Evolutionary conservation across 2,113 vertebrate species (phyloP), one percentile per base, ranked within the genome.

Genomic region (Bucco capensis): DNA sequence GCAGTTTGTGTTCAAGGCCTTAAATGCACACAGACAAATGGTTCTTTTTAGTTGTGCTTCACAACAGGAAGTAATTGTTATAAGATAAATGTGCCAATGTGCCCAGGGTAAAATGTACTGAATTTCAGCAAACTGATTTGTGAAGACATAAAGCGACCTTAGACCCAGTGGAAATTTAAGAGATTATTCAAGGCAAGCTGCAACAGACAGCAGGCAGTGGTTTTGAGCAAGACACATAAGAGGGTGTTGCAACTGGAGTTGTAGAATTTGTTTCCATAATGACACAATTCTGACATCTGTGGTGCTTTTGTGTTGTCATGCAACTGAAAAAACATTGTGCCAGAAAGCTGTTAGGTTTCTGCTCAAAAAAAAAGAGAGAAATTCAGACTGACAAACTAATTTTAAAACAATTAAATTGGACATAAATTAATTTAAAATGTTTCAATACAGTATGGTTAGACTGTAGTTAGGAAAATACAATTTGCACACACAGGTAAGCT

Each of bases 111-210:
- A 95, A 88, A 90, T 4, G 5, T 53, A 67, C 51, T 40, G 79
- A 80, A 81, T 85, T 64, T 88, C 67, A 83, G 46, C 47, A 93
- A 92, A 82, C 49, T 94, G 90, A 95, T 95, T 90, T 95, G 88
- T 88, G 89, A 89, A 93, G 74, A 96, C 86, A 89, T 85, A 95
- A 92, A 92, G 71, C 40, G 73, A 77, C 71, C 51, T 91, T 49
- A 60, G 66, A 62, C 25, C 7, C 60, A 80, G 49, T 60, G 60
- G 74, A 96, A 92, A 79, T 72, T 21, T 61, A 73, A 84, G 18
- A 75, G 15, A 37, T 94, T 84, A 54, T 62, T 89, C 56, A 88
- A 78, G 65, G 22, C 7, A 51, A 62, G n/a, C 44, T 69, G 86
- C 60, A 89, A 46, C 30, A 95, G 31, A 82, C 81, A 86, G 57